A percentile compares a stretch with the other conserved stretches of the same genome.
Conservation (phyloP, 2,113 vertebrate genomes). For the Dicerorhinus sumatrensis region DNA sequence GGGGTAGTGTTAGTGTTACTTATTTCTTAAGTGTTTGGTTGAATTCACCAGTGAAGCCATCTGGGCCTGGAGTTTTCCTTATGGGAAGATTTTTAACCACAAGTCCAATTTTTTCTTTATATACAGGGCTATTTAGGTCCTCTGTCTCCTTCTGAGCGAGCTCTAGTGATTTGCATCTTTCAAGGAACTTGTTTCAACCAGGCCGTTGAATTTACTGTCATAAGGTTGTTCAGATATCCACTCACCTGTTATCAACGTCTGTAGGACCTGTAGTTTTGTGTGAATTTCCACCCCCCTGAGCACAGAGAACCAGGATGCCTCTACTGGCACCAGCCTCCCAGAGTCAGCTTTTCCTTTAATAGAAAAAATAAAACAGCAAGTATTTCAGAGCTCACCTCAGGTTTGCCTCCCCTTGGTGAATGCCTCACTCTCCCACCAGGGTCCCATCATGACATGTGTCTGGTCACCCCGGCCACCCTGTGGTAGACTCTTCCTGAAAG, state of each 20-base stretch:
- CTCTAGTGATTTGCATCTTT: background rate
- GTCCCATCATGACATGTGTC: rapidly evolving
- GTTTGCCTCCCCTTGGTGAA: background rate
- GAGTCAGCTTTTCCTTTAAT: background rate
- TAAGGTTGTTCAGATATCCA: rapidly evolving
- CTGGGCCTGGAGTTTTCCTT: background rate
- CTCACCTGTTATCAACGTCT: rapidly evolving
- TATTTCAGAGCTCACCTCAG: background rate
- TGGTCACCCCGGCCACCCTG: rapidly evolving
- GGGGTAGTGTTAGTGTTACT: rapidly evolving
- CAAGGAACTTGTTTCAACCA: background rate
- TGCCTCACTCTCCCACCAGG: background rate
- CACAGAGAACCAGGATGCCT: background rate
- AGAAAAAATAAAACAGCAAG: rapidly evolving
- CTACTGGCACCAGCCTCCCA: background rate
- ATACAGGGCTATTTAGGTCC: rapidly evolving
- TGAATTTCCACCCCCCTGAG: background rate
- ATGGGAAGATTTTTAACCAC: background rate
- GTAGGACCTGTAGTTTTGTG: background rate
- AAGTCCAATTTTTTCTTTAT: rapidly evolving
- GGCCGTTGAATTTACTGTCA: background rate
- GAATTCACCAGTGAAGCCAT: too few relatives aligned
- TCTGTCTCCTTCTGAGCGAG: background rate
- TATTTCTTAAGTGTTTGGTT: background rate
- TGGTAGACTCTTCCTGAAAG: background rate